Evolutionary conservation across 2,888 invertebrate species (phyloP), one percentile per base, ranked within the genome.

Genomic region (Ochropleura leucogaster): DNA sequence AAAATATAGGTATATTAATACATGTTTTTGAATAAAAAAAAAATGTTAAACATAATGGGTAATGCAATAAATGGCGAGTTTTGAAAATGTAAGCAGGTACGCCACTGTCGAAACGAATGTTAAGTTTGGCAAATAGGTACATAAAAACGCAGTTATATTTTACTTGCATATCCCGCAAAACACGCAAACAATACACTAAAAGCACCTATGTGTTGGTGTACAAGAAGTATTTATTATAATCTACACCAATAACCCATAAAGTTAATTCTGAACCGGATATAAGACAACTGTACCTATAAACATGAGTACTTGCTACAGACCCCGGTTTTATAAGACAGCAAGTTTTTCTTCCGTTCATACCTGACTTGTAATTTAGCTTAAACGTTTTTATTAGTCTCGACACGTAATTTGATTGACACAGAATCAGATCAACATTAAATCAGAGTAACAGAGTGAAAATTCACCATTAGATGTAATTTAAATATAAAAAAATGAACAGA

Each of bases 261-360:
- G 74, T 79, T 75, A 81, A 77, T 82, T 76, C 68, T 74, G 65
- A 82, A 78, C 86, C 86, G 86, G 87, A 86, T 82, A 77, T 83
- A 77, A 77, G 64, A 70, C 71, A 78, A 72, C 64, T 62, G 51
- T 80, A 68, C 60, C 60, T 74, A 85, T 74, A 82, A 82, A 82
- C 65, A 42, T 51, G 51, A 84, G 78, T 79, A 79, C 83, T 80
- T 78, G 76, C 72, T 18, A 53, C 73, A 74, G 70, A 78, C 80
- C 78, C 68, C 72, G 72, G 57, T 74, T 74, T 83, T 79, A 79
- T 80, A 84, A 79, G 79, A 71, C 80, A 72, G 72, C 82, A 69
- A 83, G 87, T 89, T 83, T 86, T 84, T 88, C 85, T 87, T 89
- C 87, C 88, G 88, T 88, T 85, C 82, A 72, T 80, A 80, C 77